Evolutionary conservation across 1,140 invertebrate species (phyloP).

Genomic region (Archivesica marissinica): DNA sequence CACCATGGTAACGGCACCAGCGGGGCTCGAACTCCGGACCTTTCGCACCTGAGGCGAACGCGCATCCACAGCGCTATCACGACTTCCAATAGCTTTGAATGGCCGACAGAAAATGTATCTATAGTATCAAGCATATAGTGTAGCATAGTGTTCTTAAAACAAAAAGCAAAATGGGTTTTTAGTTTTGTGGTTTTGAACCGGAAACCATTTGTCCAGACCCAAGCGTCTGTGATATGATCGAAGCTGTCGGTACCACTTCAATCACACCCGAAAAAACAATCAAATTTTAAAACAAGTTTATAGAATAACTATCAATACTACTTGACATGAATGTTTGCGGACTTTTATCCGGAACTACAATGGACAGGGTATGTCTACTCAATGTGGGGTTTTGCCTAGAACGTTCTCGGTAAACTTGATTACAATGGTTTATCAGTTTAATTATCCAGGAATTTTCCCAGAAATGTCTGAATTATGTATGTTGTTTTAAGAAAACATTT

Average conservation of each 20-base stretch:
- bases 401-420: background rate
- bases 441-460: background rate
- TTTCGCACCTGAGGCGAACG: too few relatives aligned
- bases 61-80: too few relatives aligned
- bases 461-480: conserved; percentile 16
- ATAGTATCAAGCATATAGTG: too few relatives aligned
- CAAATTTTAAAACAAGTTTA: background rate
- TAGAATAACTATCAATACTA: background rate
- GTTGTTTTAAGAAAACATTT: conserved; percentile 10
- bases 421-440: conserved; percentile 14
- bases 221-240: too few relatives aligned
- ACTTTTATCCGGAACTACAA: background rate
- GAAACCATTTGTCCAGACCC: too few relatives aligned
- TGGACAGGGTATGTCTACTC: background rate
- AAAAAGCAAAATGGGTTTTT: too few relatives aligned
- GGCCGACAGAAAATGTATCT: too few relatives aligned
- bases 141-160: too few relatives aligned
- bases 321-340: background rate
- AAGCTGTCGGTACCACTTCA: background rate
- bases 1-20: too few relatives aligned
- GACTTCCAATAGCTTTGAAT: too few relatives aligned
- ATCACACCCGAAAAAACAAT: background rate
- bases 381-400: background rate
- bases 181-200: too few relatives aligned
- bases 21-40: too few relatives aligned